A percentile compares a stretch with the other conserved stretches of the same genome.
Evolutionary conservation across 2,888 invertebrate species (phyloP).

Genomic region (Rhopalosiphum nymphaeae): DNA sequence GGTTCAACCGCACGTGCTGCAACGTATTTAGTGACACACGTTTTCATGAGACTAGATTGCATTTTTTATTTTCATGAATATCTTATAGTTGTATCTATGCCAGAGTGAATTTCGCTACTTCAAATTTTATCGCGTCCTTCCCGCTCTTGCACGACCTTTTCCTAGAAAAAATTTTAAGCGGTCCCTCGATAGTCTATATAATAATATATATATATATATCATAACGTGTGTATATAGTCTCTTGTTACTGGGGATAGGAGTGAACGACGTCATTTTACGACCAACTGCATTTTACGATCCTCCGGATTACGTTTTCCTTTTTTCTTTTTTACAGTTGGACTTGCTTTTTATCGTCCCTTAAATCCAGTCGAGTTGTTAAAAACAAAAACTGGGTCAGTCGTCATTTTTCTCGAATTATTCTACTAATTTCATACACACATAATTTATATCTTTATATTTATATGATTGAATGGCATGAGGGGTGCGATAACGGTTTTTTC

Average conservation of each 20-base stretch:
- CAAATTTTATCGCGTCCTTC: background rate
- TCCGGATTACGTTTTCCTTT: background rate
- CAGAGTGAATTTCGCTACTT: background rate
- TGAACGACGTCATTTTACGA: constrained; percentile 25
- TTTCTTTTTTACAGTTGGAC: background rate
- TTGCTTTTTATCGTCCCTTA: background rate
- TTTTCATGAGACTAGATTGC: background rate
- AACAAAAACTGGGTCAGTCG: constrained; percentile 22
- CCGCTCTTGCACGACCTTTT: background rate
- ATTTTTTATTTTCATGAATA: background rate
- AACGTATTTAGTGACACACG: background rate
- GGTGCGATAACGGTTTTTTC: constrained; percentile 54
- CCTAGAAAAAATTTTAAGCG: background rate
- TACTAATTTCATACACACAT: constrained; percentile 9
- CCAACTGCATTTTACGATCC: background rate
- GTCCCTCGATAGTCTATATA: background rate
- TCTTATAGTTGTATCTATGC: background rate
- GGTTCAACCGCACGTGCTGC: background rate
- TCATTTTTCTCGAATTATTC: background rate
- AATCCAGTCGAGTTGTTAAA: background rate
- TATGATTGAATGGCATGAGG: background rate
- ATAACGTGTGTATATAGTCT: background rate
- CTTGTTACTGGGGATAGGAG: background rate
- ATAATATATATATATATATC: background rate
- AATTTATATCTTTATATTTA: background rate